These are phyloP conservation scores for Cherax quadricarinatus DNA, from an alignment of 1,140 invertebrate genomes.

Conservation along the genomic window DNA sequence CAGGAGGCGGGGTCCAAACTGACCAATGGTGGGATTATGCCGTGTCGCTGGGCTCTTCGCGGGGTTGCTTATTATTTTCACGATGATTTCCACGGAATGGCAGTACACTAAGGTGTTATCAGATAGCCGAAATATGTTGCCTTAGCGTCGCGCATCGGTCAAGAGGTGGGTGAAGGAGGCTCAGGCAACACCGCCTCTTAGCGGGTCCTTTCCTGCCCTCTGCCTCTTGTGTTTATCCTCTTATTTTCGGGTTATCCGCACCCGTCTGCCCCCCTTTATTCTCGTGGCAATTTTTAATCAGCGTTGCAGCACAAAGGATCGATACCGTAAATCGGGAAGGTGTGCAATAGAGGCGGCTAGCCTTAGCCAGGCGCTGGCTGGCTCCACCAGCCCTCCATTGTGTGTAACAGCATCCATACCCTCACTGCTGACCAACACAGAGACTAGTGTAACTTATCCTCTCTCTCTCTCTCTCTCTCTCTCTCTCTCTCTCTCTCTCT, in stretches of 20 bases:
- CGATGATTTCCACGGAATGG: conserved; percentile 57
- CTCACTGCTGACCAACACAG: too few relatives aligned
- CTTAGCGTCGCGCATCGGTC: background rate
- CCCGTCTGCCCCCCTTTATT: background rate
- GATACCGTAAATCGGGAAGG: conserved; percentile 24
- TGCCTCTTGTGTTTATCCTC: background rate
- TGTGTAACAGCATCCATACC: too few relatives aligned
- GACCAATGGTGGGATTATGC: conserved; percentile 66
- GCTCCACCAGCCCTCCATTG: background rate
- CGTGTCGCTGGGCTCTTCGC: conserved; percentile 37
- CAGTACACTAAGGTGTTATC: conserved; percentile 32
- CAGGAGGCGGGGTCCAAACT: conserved; percentile 26
- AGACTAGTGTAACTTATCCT: too few relatives aligned
- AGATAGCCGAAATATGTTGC: conserved; percentile 8
- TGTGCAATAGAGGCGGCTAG: conserved; percentile 2
- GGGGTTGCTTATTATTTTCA: conserved; percentile 67
- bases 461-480: too few relatives aligned
- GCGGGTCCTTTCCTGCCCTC: background rate
- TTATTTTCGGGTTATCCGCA: background rate
- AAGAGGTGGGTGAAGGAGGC: background rate
- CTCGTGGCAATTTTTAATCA: conserved; percentile 1
- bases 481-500: background rate
- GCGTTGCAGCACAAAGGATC: background rate
- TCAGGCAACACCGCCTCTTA: background rate
- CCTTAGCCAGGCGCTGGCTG: background rate